Base-by-base conservation (phyloP, 1,140 invertebrate genomes). In the Mylabris phalerata region DNA sequence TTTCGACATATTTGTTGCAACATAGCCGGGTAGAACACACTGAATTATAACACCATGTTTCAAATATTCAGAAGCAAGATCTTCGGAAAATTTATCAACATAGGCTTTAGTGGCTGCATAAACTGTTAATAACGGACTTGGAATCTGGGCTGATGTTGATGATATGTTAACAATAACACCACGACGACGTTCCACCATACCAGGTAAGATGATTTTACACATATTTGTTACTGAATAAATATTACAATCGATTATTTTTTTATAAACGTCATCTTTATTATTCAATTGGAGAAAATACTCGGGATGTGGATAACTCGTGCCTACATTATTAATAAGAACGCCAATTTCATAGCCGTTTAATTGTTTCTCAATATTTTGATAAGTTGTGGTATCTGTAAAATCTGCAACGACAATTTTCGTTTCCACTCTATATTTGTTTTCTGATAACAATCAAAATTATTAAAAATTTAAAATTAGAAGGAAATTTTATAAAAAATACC, bases 311-410 rank as follows among this genome's bases (percentile, higher is more conserved):
- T 97, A 97, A 50, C 90, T 92, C 59, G 93, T 85, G 3, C 95
- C 96, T 0, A 97, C 95, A 78, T 98, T 98, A 74, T 99, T 99
- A 4, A 98, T 84, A 7, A 98, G 78, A 11, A 95, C 86, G 1
- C 92, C 94, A 58, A 98, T 87, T 71, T 98, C 92, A 2, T 98
- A 76, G 2, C 84, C 88, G 6, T 77, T 75, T 6, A 95, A 79
- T 51, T 89, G 81, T 63, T 84, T 83, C 25, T 83, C 78, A 48
- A 97, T 92, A 52, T 81, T 82, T 0, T 84, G 77, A 70, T 92
- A 97, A 41, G 94, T 88, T 2, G 82, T 78, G 3, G 73, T 77
- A 9, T 82, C 75, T 3, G 86, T 87, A 71, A 97, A 95, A 73
- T 98, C 92, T 13, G 88, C 89, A 68, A 87, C 86, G 48, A 98